phyloP scores from a whole-genome alignment of 2,797 vertebrate species.

The Hoplostethus mediterraneus region DNA sequence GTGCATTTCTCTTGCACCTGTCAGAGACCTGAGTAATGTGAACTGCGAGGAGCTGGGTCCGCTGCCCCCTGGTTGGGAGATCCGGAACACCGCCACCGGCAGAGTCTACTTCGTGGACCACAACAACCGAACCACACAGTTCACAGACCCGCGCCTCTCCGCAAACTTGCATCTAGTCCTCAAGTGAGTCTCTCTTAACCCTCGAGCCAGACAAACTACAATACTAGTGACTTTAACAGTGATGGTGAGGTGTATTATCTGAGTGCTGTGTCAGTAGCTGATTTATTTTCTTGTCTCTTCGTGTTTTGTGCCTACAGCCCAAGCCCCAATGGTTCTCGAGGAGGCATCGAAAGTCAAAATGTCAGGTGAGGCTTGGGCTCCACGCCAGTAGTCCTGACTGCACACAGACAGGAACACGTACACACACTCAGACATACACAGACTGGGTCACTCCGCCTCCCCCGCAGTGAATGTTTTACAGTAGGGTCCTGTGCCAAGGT shows the following conservation, averaged over 20 bases:
- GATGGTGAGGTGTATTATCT: constrained; percentile 1
- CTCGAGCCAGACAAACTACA: neutral
- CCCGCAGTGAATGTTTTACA: constrained; percentile 59
- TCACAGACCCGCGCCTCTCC: constrained; percentile 96
- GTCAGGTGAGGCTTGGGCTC: constrained; percentile 76
- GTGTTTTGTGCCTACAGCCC: constrained; percentile 69
- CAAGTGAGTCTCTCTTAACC: constrained; percentile 87
- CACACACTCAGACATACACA: constrained; percentile 45
- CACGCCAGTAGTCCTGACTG: constrained; percentile 18
- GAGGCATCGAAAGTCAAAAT: constrained; percentile 80
- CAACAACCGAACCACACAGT: constrained; percentile 99
- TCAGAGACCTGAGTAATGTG: constrained; percentile 98
- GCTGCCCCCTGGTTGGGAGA: constrained; percentile 86
- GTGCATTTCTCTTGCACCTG: constrained; percentile 72
- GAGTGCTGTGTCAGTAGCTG: neutral
- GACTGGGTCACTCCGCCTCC: constrained; percentile 39
- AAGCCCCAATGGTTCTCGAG: constrained; percentile 83
- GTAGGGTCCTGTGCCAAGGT: constrained; percentile 54
- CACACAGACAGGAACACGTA: constrained; percentile 51
- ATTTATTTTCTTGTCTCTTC: constrained; percentile 42
- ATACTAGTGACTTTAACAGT: no score
- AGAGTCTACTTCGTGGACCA: constrained; percentile 99
- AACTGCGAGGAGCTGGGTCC: constrained; percentile 99
- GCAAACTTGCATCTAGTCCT: constrained; percentile 97
- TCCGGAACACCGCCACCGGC: constrained; percentile 93